phyloP scores from a whole-genome alignment of 2,797 vertebrate genomes.

The Trachops cirrhosus region DNA sequence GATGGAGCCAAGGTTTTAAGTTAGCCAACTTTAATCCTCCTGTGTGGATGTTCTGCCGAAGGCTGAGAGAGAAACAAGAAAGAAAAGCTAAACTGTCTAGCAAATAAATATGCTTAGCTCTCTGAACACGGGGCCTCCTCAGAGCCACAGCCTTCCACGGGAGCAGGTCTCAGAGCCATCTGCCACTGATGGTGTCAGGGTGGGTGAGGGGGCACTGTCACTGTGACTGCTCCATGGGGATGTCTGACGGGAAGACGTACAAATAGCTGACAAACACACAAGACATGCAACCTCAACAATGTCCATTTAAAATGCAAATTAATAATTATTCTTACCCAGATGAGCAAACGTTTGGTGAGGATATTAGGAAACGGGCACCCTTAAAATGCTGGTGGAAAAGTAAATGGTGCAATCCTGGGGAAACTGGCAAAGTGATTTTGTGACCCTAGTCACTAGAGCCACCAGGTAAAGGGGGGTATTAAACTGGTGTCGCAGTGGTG shows the following conservation, averaged over 20 bases:
- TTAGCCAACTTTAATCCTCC: background rate
- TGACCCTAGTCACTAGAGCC: background rate
- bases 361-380: background rate
- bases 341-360: background rate
- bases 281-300: background rate
- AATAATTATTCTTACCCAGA: background rate
- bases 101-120: slow-evolving; percentile 1
- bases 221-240: fast-evolving
- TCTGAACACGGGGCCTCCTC: background rate
- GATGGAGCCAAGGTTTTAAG: background rate
- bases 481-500: background rate
- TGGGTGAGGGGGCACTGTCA: background rate
- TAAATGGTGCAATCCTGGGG: background rate
- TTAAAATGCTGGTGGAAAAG: background rate
- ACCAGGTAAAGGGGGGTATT: background rate
- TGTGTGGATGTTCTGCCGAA: background rate
- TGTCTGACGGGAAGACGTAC: background rate
- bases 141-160: background rate
- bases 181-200: background rate
- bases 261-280: background rate
- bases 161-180: background rate
- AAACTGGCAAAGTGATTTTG: background rate
- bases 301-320: background rate
- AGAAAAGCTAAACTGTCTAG: background rate
- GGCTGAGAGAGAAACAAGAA: background rate